Conservation (phyloP, 2,888 invertebrate species). For the Slavum lentiscoides region DNA sequence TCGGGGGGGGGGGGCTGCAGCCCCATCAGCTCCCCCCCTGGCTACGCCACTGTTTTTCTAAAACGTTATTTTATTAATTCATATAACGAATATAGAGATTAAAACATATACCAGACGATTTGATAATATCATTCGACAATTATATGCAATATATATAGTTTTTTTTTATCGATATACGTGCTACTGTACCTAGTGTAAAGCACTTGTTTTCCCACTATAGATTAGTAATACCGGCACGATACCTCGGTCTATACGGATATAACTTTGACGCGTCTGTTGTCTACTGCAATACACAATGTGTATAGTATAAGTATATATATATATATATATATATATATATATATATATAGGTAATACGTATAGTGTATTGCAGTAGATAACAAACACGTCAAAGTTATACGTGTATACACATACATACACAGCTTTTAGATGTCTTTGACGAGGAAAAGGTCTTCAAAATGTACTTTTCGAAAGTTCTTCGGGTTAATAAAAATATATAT, state of each 20-base stretch:
- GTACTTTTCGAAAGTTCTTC: constrained; percentile 17
- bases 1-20: no score
- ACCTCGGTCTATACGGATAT: neutral
- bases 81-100: no score
- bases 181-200: neutral
- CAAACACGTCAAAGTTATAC: neutral
- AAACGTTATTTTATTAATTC: no score
- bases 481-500: constrained; percentile 33
- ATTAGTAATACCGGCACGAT: neutral
- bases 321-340: neutral
- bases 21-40: no score
- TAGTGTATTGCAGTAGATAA: neutral
- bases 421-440: neutral
- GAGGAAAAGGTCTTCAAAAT: neutral
- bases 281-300: neutral
- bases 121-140: no score
- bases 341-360: no score
- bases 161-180: neutral
- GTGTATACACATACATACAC: no score
- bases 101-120: no score
- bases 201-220: neutral
- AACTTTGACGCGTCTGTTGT: neutral
- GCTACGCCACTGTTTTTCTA: no score
- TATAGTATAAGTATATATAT: neutral
- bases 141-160: no score